Evolutionary conservation across 1,140 invertebrate species (phyloP), one percentile per base, ranked within the genome.

Genomic region (Palaemon carinicauda): DNA sequence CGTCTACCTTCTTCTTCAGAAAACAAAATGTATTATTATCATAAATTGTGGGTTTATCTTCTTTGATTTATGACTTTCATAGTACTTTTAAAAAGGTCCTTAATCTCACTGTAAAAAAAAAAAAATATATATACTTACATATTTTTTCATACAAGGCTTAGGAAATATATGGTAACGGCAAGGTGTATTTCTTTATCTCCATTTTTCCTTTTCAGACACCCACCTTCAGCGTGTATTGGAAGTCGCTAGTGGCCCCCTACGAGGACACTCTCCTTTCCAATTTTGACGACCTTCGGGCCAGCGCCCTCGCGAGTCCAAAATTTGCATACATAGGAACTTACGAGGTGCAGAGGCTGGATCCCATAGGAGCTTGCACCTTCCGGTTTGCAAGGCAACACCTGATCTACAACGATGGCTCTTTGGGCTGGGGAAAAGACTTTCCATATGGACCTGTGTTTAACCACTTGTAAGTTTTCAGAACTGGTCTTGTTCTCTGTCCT

Each of bases 331-430:
- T 88, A 21, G 88, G 82, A 24, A 60, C 88, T 2, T 87, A 82
- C 31, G 88, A 88, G 50, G 41, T 88, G 5, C 88, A 88, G 74
- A 21, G 79, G 14, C 31, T 86, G 54, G 82, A 81, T n/a, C 51
- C 56, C 27, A 83, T 86, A 9, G 88, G 88, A 9, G 79, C 81
- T 27, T 88, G 88, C 56, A 85, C 31, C 21, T 82, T 88, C 33
- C 71, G 60, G 19, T 80, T 60, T 19, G 74, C 88, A 17, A 56
- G 81, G 15, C 81, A 75, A 24, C 82, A 88, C 53, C 75, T 88
- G 0, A 56, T 88, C 60, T 88, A 78, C 88, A 88, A 88, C 31
- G 79, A 86, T 21, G 88, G 88, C 0, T 56, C 88, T 9, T 77
- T 86, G 27, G 88, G 71, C 17, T 88, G 83, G 82, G 80, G 51